phyloP scores from a whole-genome alignment of 2,888 invertebrate genomes.

The Caenorhabditis sp. region DNA sequence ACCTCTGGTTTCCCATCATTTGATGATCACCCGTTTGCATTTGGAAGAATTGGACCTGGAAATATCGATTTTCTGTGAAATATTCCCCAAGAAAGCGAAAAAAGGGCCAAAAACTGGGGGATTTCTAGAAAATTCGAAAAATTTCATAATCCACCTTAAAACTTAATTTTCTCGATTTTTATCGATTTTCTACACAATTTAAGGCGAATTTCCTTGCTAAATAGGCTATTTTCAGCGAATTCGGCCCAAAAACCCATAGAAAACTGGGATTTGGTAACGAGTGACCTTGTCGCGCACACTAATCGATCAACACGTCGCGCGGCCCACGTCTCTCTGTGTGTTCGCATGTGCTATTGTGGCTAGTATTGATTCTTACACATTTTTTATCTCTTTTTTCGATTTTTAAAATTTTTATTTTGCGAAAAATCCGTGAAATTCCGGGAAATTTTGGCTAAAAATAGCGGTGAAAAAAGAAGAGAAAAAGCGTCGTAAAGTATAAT shows the following conservation, averaged over 20 bases:
- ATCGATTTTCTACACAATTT: not conserved
- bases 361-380: too few relatives aligned
- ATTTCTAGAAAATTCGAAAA: not conserved
- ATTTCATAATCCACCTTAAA: not conserved
- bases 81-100: not conserved
- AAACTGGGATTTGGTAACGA: too few relatives aligned
- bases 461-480: not conserved
- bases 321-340: too few relatives aligned
- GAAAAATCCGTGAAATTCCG: not conserved
- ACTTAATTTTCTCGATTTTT: not conserved
- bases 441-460: not conserved
- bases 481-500: constrained; percentile 23
- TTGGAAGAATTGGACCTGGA: constrained; percentile 39
- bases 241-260: too few relatives aligned
- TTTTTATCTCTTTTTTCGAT: not conserved
- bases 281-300: too few relatives aligned
- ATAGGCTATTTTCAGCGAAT: too few relatives aligned
- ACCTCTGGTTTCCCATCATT: constrained; percentile 55
- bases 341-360: too few relatives aligned
- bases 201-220: too few relatives aligned
- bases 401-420: not conserved
- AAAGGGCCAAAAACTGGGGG: not conserved
- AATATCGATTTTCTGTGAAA: constrained; percentile 6
- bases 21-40: constrained; percentile 62
- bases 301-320: too few relatives aligned